Evolutionary conservation across 2,888 invertebrate species (phyloP), one percentile per base, ranked within the genome.

Genomic region (Ametastegia equiseti): DNA sequence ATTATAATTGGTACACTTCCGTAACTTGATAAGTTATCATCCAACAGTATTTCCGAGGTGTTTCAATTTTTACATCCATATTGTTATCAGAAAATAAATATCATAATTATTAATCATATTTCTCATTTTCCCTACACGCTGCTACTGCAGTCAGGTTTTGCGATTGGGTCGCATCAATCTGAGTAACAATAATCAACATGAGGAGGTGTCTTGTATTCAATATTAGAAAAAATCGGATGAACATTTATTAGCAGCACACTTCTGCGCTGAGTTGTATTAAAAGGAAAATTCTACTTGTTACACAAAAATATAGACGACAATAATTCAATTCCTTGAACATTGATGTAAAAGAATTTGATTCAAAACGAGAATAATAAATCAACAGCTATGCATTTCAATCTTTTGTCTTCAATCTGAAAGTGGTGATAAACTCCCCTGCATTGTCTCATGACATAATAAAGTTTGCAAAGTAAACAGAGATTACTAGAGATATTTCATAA

Each of bases 81-180:
- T 33, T 73, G 50, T 73, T 73, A 50, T 47, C 1, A 30, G 13
- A 45, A 30, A 73, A 73, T 73, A 73, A 50, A 73, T 9, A 73
- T 73, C 73, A 47, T 50, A 27, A 33, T 73, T 30, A 73, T 30
- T 30, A 47, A 73, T n/a, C 19, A 47, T 42, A 15, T 39, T 13
- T 36, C 13, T 42, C 23, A 69, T 63, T 63, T 63, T 63, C 33
- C 63, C 5, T 30, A 7, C 13, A 63, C 33, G 15, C 7, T n/a
- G n/a, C n/a, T n/a, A n/a, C 13, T 63, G 63, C 30, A 63, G 54
- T 54, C 9, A 54, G 54, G 54, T 54, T n/a, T 54, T 23, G 54
- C 9, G 54, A 54, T 23, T 11, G 11, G 2, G 11, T 23, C 11
- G 2, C 23, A 54, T 2, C 54, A 54, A 54, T 54, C 11, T 54